A percentile compares a stretch with the other conserved stretches of the same genome.
These are phyloP conservation scores for Pachymerium ferrugineum DNA, from an alignment of 2,888 invertebrate genomes.

Conservation along the genomic window DNA sequence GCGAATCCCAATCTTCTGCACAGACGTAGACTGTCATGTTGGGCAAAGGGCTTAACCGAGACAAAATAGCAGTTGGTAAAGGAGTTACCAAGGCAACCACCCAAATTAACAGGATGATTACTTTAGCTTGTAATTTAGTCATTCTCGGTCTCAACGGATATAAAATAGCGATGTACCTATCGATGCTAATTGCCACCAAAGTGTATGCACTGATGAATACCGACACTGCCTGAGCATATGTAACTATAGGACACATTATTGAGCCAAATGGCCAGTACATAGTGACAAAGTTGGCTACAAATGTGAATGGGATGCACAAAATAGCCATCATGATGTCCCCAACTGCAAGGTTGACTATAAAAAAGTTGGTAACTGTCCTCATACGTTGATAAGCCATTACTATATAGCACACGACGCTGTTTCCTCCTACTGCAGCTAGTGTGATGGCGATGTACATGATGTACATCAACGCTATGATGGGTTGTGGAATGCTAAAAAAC, in stretches of 20 bases:
- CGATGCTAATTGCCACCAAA: conserved; percentile 80
- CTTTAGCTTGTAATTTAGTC: conserved; percentile 64
- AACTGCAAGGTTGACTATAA: conserved; percentile 75
- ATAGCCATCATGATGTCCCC: conserved; percentile 85
- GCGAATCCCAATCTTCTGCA: conserved; percentile 39
- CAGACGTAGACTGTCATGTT: conserved; percentile 35
- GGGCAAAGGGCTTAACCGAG: conserved; percentile 45
- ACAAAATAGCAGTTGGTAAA: conserved; percentile 73
- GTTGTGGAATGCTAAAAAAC: conserved; percentile 7
- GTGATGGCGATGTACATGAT: conserved; percentile 49
- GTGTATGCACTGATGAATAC: conserved; percentile 75
- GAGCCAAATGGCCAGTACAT: conserved; percentile 83
- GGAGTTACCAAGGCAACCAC: conserved; percentile 69
- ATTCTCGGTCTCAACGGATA: conserved; percentile 76
- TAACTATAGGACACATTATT: conserved; percentile 73
- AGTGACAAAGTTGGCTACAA: conserved; percentile 69
- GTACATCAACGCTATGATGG: conserved; percentile 45
- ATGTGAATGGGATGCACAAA: conserved; percentile 86
- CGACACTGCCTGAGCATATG: conserved; percentile 58
- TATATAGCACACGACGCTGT: conserved; percentile 70
- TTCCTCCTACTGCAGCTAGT: conserved; percentile 49
- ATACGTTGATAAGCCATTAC: conserved; percentile 76
- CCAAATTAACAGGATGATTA: conserved; percentile 69
- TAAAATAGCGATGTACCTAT: conserved; percentile 85
- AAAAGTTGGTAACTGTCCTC: conserved; percentile 88